Base-by-base conservation (phyloP, 2,888 invertebrate genomes). In the Aphelenchoides bicaudatus region DNA sequence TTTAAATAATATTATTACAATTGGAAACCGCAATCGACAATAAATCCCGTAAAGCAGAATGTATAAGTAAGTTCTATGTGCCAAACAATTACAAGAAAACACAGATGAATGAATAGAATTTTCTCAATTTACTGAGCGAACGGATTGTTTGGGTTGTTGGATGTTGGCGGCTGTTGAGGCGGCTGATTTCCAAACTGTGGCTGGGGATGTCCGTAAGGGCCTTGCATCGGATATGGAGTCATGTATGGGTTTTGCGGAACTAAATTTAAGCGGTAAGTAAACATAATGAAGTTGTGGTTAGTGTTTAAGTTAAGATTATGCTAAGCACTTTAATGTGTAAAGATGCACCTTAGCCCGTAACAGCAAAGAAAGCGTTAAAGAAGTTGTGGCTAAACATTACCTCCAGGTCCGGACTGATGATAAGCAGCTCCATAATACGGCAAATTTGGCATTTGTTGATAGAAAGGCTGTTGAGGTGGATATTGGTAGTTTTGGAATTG, bases 381-480 rank as follows among this genome's bases (percentile, higher is more conserved):
- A 13, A 34, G 13, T 13, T 16, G 13, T 16, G 16, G 16, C 13
- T 13, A 34, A n/a, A 10, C 34, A 34, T 16, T 16, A 13, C 34
- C 16, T 16, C 34, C 34, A 34, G 16, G 16, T 13, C 13, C 43
- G 25, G 23, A 43, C 43, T 16, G 16, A 25, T 43, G 16, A 25
- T 43, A n/a, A 25, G 25, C 2, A 27, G 52, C 52, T 2, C 52
- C 52, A 23, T 51, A 51, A 29, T 38, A 51, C 13, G 52, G 52
- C 1, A 51, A 39, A 30, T 51, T 21, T 21, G 52, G 52, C 52
- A 51, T 51, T n/a, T 31, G 52, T 16, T 43, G 43, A n/a, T n/a
- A n/a, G 43, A 43, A 43, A 10, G 16, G 1, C n/a, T 30, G 30
- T 48, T 48, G 49, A 25, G 3, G 23, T 4, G 31, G 37, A 25